Conservation (phyloP, 2,888 invertebrate species). For the Habrosyne pyritoides region DNA sequence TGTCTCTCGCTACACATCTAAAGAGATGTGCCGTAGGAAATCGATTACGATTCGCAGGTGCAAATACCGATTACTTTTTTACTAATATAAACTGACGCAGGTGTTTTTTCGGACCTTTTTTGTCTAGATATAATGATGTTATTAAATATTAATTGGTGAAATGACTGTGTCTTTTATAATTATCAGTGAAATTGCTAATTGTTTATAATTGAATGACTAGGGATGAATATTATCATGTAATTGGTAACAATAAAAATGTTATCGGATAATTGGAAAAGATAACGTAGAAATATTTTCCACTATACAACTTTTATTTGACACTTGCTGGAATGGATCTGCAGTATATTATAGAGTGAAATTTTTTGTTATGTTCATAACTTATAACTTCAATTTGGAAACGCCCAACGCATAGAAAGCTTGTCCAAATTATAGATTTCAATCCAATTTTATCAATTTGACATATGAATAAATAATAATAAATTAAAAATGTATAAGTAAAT, state of each 20-base stretch:
- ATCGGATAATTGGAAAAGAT: neutral
- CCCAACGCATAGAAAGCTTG: no score
- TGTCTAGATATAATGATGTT: slow-evolving; percentile 48
- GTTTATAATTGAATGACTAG: neutral
- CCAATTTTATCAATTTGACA: no score
- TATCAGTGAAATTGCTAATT: slow-evolving; percentile 9
- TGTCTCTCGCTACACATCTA: slow-evolving; percentile 44
- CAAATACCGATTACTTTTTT: slow-evolving; percentile 64
- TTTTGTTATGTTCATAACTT: no score
- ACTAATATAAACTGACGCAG: slow-evolving; percentile 48
- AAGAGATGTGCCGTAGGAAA: slow-evolving; percentile 55
- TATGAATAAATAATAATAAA: no score
- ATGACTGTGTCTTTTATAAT: slow-evolving; percentile 33
- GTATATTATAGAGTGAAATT: no score
- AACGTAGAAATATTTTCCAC: neutral
- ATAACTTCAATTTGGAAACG: no score
- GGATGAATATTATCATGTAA: neutral
- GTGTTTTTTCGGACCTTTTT: slow-evolving; percentile 45
- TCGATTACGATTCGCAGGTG: slow-evolving; percentile 77
- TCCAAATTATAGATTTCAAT: no score
- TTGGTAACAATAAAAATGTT: neutral
- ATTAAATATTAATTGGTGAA: slow-evolving; percentile 52
- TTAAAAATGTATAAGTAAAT: no score
- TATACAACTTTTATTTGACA: no score
- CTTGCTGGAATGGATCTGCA: no score